Conservation (phyloP, 2,797 vertebrate genomes). For the Muraenolepis orangiensis region DNA sequence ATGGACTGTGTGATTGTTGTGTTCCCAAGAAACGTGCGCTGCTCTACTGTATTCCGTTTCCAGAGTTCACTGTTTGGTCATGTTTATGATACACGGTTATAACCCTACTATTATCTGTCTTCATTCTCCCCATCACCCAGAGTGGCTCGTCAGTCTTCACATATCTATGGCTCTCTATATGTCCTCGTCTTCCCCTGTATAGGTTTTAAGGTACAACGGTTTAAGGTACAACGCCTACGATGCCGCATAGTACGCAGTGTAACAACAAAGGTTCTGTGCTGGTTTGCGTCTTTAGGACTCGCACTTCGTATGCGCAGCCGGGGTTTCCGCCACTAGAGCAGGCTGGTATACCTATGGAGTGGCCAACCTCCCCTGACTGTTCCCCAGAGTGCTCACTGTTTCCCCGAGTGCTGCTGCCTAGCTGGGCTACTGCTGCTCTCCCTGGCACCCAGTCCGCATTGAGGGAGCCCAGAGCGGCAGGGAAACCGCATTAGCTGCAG, state of each 20-base stretch:
- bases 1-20: neutral
- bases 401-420: constrained; percentile 52
- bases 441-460: constrained; percentile 63
- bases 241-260: constrained; percentile 49
- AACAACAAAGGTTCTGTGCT: constrained; percentile 67
- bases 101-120: neutral
- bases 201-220: constrained; percentile 13
- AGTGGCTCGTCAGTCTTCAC: neutral
- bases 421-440: constrained; percentile 54
- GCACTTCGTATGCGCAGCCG: constrained; percentile 48
- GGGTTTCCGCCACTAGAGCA: constrained; percentile 47
- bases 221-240: constrained; percentile 30
- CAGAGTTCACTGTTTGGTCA: neutral
- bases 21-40: neutral
- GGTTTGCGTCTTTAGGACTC: constrained; percentile 47
- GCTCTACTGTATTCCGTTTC: neutral
- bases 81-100: neutral
- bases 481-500: constrained; percentile 66
- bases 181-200: neutral
- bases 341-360: constrained; percentile 48
- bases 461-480: constrained; percentile 67
- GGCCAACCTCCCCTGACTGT: constrained; percentile 69
- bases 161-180: constrained; percentile 24
- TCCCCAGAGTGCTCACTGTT: constrained; percentile 70
- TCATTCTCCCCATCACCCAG: neutral